Conservation (phyloP, 2,797 vertebrate genomes). For the Gadopsis marmoratus region DNA sequence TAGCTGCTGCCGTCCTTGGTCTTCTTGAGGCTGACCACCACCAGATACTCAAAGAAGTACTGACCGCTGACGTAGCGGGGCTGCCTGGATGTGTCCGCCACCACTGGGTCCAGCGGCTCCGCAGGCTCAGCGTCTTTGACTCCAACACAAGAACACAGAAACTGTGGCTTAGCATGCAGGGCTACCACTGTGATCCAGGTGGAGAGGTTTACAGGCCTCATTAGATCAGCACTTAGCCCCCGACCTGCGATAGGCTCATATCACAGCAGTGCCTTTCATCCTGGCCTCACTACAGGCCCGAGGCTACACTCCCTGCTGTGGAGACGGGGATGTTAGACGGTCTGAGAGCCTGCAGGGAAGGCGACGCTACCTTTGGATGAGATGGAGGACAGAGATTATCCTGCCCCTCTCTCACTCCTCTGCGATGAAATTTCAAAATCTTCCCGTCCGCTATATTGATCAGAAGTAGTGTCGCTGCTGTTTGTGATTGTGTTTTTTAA, state of each 20-base stretch:
- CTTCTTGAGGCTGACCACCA: constrained; percentile 93
- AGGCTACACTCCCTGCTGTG: not conserved
- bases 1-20: constrained; percentile 82
- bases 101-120: constrained; percentile 4
- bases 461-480: too few species aligned
- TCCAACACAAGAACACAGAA: constrained; percentile 48
- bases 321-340: not conserved
- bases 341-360: not conserved
- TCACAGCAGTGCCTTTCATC: not conserved
- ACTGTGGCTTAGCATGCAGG: not conserved
- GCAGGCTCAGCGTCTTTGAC: constrained; percentile 43
- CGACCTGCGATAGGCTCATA: not conserved
- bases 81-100: constrained; percentile 65
- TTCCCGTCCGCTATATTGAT: too few species aligned
- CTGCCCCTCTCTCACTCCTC: too few species aligned
- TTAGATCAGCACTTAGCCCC: not conserved
- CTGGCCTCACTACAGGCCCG: too few species aligned
- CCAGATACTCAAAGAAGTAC: constrained; percentile 96
- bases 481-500: too few species aligned
- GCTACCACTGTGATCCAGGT: not conserved
- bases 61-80: constrained; percentile 85
- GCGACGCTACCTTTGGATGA: not conserved
- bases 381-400: not conserved
- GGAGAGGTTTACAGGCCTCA: not conserved
- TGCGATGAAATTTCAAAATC: too few species aligned